Percentiles rank a stretch among this genome's conserved stretches.
Evolutionary conservation across 2,797 vertebrate genomes (phyloP).

Genomic region (Siniperca scherzeri): DNA sequence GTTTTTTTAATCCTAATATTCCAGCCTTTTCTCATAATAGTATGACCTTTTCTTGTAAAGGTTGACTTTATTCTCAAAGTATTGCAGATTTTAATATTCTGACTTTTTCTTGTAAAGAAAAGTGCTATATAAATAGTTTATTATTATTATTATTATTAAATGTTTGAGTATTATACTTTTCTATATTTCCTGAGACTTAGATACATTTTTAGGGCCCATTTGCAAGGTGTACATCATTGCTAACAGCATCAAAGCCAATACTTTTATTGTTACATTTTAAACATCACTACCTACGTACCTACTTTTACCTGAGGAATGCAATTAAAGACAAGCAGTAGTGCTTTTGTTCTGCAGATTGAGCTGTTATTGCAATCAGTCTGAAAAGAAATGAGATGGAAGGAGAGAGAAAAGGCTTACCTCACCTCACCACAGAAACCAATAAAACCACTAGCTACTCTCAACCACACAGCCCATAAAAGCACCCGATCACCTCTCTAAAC

Average conservation of each 20-base stretch:
- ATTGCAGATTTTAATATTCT: background rate
- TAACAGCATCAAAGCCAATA: background rate
- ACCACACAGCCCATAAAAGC: conserved; percentile 15
- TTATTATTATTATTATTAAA: background rate
- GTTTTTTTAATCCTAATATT: background rate
- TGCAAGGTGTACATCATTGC: background rate
- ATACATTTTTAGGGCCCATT: background rate
- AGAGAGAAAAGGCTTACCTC: conserved; percentile 27
- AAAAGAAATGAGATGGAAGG: conserved; percentile 62
- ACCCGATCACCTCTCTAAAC: background rate
- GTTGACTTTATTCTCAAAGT: background rate
- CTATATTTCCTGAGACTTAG: background rate
- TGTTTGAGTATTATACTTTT: background rate
- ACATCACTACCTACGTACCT: background rate
- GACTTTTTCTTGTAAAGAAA: background rate
- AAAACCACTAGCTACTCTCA: conserved; percentile 43
- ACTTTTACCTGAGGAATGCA: conserved; percentile 24
- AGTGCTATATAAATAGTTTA: too few species aligned
- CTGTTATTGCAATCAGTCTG: conserved; percentile 29
- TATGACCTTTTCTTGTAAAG: background rate
- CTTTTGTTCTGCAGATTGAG: conserved; percentile 36
- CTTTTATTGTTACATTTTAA: background rate
- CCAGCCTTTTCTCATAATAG: background rate
- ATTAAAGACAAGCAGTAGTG: background rate
- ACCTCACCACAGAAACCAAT: conserved; percentile 59